Conservation (phyloP, 2,113 vertebrate species). For the Pituophis catenifer region DNA sequence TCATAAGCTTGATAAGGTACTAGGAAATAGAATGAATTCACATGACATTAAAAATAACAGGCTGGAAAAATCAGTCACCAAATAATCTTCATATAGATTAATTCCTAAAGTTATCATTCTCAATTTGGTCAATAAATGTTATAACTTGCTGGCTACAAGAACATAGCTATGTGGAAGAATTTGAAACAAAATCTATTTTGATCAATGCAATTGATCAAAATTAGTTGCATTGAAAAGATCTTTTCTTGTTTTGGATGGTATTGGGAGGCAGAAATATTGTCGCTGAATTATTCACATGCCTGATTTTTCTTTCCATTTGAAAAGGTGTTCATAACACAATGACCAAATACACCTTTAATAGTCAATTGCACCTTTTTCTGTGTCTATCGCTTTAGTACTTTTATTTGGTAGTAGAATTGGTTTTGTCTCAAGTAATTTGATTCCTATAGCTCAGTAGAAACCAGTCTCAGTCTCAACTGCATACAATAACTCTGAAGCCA, state of each 20-base stretch:
- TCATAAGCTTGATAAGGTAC: too few species aligned
- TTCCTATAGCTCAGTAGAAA: background rate
- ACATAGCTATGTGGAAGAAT: background rate
- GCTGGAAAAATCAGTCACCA: background rate
- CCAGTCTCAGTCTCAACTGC: background rate
- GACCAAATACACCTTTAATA: background rate
- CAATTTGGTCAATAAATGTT: constrained; percentile 8
- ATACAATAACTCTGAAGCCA: background rate
- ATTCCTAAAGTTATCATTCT: constrained; percentile 20
- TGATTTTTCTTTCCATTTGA: background rate
- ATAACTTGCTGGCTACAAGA: background rate
- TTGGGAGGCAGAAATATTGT: background rate
- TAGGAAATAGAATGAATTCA: constrained; percentile 23
- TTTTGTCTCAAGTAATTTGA: background rate
- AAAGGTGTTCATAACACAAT: background rate
- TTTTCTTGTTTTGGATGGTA: background rate
- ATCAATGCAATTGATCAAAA: constrained; percentile 18
- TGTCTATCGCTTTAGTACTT: background rate
- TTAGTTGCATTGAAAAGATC: background rate
- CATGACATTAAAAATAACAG: constrained; percentile 15
- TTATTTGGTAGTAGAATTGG: background rate
- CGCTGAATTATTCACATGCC: background rate
- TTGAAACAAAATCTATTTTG: background rate
- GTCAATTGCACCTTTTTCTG: background rate
- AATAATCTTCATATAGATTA: constrained; percentile 11